Evolutionary conservation across 2,797 vertebrate species (phyloP).

Genomic region (Erethizon dorsatum): DNA sequence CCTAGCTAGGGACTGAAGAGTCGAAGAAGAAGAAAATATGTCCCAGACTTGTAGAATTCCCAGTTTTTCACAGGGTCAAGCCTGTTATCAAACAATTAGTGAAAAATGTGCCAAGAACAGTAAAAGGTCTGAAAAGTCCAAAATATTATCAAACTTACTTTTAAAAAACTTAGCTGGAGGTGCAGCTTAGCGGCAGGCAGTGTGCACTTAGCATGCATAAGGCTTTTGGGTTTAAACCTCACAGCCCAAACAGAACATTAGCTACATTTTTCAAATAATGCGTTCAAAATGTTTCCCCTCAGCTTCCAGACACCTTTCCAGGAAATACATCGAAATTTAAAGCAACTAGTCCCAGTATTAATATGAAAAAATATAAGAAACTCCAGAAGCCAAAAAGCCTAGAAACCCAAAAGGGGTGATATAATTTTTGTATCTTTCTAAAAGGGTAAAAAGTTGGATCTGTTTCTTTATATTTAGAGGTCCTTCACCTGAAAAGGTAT

Average conservation of each 20-base stretch:
- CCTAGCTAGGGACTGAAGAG: background rate
- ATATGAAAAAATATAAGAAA: background rate
- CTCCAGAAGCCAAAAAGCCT: background rate
- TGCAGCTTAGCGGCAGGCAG: background rate
- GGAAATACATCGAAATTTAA: background rate
- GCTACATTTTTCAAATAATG: background rate
- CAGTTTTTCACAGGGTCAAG: background rate
- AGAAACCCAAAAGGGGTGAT: background rate
- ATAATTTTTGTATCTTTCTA: background rate
- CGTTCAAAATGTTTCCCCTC: background rate
- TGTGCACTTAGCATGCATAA: background rate
- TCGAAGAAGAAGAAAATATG: background rate
- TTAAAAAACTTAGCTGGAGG: background rate
- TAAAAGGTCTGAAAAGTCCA: background rate
- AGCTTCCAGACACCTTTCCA: background rate
- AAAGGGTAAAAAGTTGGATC: background rate
- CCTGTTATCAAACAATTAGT: background rate
- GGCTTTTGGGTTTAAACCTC: no score
- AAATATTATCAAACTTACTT: background rate
- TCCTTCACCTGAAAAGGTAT: background rate
- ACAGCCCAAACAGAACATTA: background rate
- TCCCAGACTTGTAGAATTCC: background rate
- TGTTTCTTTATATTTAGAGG: background rate
- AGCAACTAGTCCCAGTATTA: background rate
- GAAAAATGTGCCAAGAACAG: background rate